Base-by-base conservation (phyloP, 2,888 invertebrate genomes). In the Pasiphila rectangulata region DNA sequence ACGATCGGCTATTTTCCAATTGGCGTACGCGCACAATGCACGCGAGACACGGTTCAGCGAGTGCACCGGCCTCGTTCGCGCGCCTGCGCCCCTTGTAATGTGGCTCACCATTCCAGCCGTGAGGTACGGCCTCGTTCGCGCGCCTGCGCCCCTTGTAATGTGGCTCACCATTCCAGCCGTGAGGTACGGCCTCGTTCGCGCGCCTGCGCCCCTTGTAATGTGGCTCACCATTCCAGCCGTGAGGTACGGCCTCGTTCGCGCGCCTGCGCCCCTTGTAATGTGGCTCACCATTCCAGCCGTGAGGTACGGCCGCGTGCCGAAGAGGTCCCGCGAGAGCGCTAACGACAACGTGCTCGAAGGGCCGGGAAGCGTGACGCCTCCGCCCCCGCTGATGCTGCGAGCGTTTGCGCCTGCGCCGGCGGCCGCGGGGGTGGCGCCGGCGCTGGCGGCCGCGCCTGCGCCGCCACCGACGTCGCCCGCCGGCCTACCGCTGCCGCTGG, bases 261-360 rank as follows among this genome's bases (percentile, higher is more conserved):
- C n/a, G n/a, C n/a, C n/a, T n/a, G n/a, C n/a, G n/a, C n/a, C n/a
- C n/a, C n/a, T n/a, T n/a, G n/a, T n/a, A n/a, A n/a, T n/a, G n/a
- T n/a, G n/a, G n/a, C n/a, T n/a, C n/a, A n/a, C n/a, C 51, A 58
- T 67, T 59, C 30, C 90, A 97, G 97, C 98, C 74, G 98, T 98
- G 57, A 92, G 98, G 75, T 98, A 98, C 91, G 98, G 98, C 61
- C 92, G 98, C 59, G 98, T 98, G 64, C 98, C 98, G 56, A 98
- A 98, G 85, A 91, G 97, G 66, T 93, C 96, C 50, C 92, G 97
- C 64, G 97, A 97, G 80, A 53, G 64, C 1, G 53, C 61, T 5
- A 60, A 54, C 39, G 54, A 44, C 36, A 75, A 82, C 17, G 62
- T 27, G 46, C 35, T 16, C 35, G 40, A 46, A 35, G 46, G 35